Conservation (phyloP, 2,797 vertebrate genomes). For the Lagorchestes hirsutus region DNA sequence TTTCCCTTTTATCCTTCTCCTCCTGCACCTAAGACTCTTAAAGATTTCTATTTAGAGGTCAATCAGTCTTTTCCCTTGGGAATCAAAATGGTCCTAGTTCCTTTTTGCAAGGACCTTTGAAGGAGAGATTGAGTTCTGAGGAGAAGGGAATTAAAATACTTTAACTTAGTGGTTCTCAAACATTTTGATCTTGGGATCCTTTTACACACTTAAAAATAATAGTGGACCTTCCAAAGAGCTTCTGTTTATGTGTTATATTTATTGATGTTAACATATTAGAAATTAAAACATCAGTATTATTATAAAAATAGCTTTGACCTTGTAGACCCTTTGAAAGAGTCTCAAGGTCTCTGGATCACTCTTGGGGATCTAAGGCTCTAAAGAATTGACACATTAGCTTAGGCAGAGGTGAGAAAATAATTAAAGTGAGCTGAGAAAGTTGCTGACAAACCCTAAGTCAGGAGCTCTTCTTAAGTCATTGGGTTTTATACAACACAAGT, state of each 20-base stretch:
- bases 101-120: background rate
- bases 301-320: background rate
- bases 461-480: background rate
- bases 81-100: background rate
- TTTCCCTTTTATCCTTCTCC: background rate
- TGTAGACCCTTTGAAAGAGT: background rate
- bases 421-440: background rate
- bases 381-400: background rate
- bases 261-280: background rate
- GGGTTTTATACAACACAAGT: background rate
- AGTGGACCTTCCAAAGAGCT: background rate
- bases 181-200: background rate
- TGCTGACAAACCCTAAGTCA: background rate
- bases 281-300: background rate
- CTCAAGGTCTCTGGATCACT: background rate
- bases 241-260: background rate
- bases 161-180: background rate
- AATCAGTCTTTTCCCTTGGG: background rate
- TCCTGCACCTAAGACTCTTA: background rate
- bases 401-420: background rate
- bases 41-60: background rate
- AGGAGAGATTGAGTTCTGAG: background rate
- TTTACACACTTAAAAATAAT: background rate
- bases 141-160: background rate
- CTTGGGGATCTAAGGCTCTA: background rate